Evolutionary conservation across 1,140 invertebrate genomes (phyloP), one percentile per base, ranked within the genome.

Genomic region (Antheraea pernyi): DNA sequence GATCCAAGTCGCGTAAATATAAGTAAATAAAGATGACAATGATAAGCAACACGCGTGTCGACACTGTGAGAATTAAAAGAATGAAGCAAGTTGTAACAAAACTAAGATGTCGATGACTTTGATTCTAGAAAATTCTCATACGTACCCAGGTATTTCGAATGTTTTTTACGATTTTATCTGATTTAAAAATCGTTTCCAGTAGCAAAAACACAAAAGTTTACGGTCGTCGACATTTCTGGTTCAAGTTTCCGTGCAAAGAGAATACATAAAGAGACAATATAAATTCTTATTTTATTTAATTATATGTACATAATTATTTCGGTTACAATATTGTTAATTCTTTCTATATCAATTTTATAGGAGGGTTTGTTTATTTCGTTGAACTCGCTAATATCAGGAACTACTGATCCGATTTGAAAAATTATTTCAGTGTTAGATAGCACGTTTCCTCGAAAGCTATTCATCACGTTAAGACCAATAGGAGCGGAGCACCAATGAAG

Each of bases 121-220:
- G 18, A 63, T 63, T 63, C 61, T 63, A 63, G 61, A 16, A n/a
- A 63, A 53, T 53, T 53, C 46, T 53, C 46, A 53, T 53, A 53
- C 46, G 46, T 53, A 53, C 46, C 11, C 46, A 1, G 16, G 46
- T 53, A 13, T 53, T 16, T 53, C 9, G 5, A 53, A 53, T n/a
- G 46, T 53, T 53, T 61, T 61, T 22, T 30, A 65, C 36, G 48
- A 65, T 48, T 48, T 65, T 65, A 65, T 48, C 64, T 53, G 7
- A 48, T 13, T 16, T 19, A 22, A 46, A 53, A 22, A 65, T 65
- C 64, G 11, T 48, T 53, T 65, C 64, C 64, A 65, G 64, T 65
- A 65, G 64, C 64, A 48, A 48, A 19, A 18, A 13, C 46, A 53
- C 46, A 16, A 53, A 46, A 42, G 10, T n/a, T n/a, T 42, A 22